Percentiles rank a stretch among this genome's conserved stretches.
phyloP scores from a whole-genome alignment of 2,888 invertebrate genomes.

The Odontocerum albicorne region DNA sequence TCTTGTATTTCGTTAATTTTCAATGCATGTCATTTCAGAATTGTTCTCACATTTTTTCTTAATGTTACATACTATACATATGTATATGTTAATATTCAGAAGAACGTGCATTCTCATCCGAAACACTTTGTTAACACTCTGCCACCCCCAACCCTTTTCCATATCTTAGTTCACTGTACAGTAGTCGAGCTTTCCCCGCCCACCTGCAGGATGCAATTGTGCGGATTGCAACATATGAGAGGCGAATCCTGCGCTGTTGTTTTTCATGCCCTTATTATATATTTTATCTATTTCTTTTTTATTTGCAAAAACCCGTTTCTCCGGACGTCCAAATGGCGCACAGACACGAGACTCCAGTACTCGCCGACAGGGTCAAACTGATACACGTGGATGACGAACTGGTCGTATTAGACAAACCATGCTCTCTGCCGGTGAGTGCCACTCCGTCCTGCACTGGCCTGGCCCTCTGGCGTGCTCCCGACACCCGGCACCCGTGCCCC shows the following conservation, averaged over 20 bases:
- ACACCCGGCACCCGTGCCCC: conserved; percentile 2
- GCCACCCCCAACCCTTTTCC: too few relatives aligned
- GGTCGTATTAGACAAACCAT: conserved; percentile 88
- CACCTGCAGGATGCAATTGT: too few relatives aligned
- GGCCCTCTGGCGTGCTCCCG: neutral
- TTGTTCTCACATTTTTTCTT: too few relatives aligned
- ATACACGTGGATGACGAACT: conserved; percentile 82
- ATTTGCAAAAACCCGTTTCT: conserved; percentile 37
- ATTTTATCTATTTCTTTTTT: conserved; percentile 22
- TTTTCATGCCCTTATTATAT: neutral
- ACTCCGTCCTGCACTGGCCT: conserved; percentile 38
- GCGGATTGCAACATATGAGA: neutral
- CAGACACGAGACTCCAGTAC: conserved; percentile 88
- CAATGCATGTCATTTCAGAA: too few relatives aligned
- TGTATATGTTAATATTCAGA: too few relatives aligned
- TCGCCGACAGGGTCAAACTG: conserved; percentile 77
- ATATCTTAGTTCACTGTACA: too few relatives aligned
- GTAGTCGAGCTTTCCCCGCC: too few relatives aligned
- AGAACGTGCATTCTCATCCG: too few relatives aligned
- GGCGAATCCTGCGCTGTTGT: neutral
- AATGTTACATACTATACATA: too few relatives aligned
- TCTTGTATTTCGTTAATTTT: too few relatives aligned
- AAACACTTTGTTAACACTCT: too few relatives aligned
- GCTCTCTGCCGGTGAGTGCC: conserved; percentile 82
- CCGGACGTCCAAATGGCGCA: conserved; percentile 43